Evolutionary conservation across 2,113 vertebrate species (phyloP), one percentile per base, ranked within the genome.

Genomic region (Scolopax mira): DNA sequence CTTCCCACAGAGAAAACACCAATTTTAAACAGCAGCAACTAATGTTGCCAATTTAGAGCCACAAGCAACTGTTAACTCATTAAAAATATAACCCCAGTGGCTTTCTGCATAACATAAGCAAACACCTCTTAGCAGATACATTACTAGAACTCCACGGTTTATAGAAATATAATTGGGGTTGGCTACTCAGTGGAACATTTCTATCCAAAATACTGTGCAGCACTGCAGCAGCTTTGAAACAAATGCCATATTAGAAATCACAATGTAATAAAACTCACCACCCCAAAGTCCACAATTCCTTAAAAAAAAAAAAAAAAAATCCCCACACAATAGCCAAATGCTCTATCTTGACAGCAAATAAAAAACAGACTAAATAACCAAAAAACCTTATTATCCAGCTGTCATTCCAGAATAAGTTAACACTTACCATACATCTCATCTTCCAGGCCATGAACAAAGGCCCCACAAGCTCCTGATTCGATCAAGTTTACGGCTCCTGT

Each of bases 351-450:
- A 41, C 7, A 65, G 8, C 9, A 65, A 42, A 55, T 25, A 54
- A 31, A 9, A 48, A 13, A 10, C 12, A n/a, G 13, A 58, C 7
- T 41, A n/a, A 33, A 27, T 11, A 62, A 6, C 15, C 33, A 14
- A 52, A 18, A 39, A 35, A 25, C 37, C 9, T 37, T 30, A 25
- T 31, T 25, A 83, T 17, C 18, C 33, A 65, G 71, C 17, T 61
- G 39, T 12, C 22, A 30, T 15, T 18, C 66, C 12, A 5, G 0
- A 35, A 3, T 9, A 54, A 85, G 6, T 51, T 39, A 65, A 85
- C 33, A 93, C 98, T 82, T 95, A 99, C 99, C 99, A 1, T 99
- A 99, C 99, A 99, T 99, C 97, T 99, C 99, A 70, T 99, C 99
- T 96, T 99, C 99, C 94, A 99, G 97, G 41, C 99, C 99, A 11